These are phyloP conservation scores for Theristicus caerulescens DNA, from an alignment of 2,113 vertebrate genomes.

Conservation along the genomic window DNA sequence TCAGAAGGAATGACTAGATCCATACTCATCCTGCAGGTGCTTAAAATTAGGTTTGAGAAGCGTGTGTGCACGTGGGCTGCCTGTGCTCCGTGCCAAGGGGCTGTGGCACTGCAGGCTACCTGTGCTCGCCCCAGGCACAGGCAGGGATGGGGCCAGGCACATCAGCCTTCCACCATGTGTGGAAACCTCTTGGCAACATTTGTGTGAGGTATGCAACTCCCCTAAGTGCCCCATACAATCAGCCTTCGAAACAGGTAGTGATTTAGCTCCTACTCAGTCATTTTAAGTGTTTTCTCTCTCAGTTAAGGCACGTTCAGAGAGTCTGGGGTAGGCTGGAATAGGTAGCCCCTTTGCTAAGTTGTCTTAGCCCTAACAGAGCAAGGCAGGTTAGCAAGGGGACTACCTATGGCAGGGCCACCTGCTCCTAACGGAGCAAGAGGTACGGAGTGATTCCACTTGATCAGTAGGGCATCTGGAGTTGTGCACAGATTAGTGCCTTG, in stretches of 20 bases:
- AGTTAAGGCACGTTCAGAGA: neutral
- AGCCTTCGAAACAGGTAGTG: neutral
- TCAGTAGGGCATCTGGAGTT: neutral
- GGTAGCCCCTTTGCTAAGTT: neutral
- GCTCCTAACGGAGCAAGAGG: neutral
- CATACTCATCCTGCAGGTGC: neutral
- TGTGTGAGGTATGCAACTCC: too few species aligned
- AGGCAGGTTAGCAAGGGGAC: neutral
- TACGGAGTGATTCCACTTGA: neutral
- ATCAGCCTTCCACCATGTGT: fast-evolving
- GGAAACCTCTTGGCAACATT: neutral
- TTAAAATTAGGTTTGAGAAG: neutral
- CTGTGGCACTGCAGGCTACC: neutral
- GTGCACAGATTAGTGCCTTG: neutral
- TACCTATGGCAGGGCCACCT: neutral
- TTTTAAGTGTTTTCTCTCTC: neutral
- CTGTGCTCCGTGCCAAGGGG: neutral
- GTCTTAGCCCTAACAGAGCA: neutral
- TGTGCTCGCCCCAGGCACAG: neutral
- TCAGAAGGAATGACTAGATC: neutral
- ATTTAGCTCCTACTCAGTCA: neutral
- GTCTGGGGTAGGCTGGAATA: neutral
- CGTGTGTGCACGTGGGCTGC: neutral
- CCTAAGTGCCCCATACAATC: neutral
- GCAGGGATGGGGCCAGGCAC: neutral